Evolutionary conservation across 2,113 vertebrate genomes (phyloP), one percentile per base, ranked within the genome.

Genomic region (Lagopus muta): DNA sequence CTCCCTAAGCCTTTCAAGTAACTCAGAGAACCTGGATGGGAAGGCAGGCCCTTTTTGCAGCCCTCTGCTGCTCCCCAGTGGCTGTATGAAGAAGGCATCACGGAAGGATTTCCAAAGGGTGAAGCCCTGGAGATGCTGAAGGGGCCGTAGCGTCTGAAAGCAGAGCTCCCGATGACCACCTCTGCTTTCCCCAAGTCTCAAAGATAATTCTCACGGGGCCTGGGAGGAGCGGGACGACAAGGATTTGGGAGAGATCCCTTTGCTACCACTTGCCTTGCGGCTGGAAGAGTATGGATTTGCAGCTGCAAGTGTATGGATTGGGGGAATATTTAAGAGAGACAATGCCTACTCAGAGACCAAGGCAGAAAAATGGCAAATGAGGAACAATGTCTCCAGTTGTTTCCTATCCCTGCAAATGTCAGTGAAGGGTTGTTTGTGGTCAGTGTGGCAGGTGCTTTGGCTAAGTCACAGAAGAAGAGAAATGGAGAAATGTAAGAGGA

Each of bases 61-160:
- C 76, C 75, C 85, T 93, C 79, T 70, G 88, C 92, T 96, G 93
- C 94, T 90, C 92, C 72, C 96, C 86, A 55, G 92, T 38, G 96
- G 96, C 36, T 3, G 48, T 66, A 1, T 4, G 74, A 36, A 58
- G 67, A 45, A 55, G 66, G 34, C 43, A 54, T 10, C 50, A 3
- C 58, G 1, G 36, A 48, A 42, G 10, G 34, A 24, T 61, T 61
- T 34, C 40, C 7, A 18, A 8, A 2, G 10, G 25, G 24, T 13
- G 45, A 71, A 50, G 16, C 21, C 16, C 16, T 4, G 30, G 27
- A 81, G 38, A 2, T 4, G 25, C 3, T 5, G 27, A 18, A 7
- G 16, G 25, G 36, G 2, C 25, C 58, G 36, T 1, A 9, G 14
- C 28, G 5, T 7, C 45, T 28, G 3, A 3, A 36, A 43, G 22